Conservation (phyloP, 1,140 invertebrate species). For the Neotoxoptera formosana region DNA sequence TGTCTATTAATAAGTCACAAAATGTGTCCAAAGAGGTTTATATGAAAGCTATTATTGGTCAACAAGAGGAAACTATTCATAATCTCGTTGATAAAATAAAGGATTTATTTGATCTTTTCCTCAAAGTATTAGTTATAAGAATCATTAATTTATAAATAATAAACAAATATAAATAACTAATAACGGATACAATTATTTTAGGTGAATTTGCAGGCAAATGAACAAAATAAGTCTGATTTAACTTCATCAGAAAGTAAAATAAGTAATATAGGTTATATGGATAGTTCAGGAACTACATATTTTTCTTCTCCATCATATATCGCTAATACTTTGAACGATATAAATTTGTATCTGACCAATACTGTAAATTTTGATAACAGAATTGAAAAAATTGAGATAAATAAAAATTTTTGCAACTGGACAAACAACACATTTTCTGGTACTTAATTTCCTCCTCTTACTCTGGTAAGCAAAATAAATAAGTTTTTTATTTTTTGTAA, state of each 20-base stretch:
- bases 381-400: not conserved
- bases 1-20: not conserved
- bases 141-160: not conserved
- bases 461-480: not conserved
- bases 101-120: slow-evolving; percentile 20
- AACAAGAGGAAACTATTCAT: slow-evolving; percentile 53
- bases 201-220: not conserved
- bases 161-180: slow-evolving; percentile 12
- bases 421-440: not conserved
- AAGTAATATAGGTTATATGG: slow-evolving; percentile 41
- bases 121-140: slow-evolving; percentile 27
- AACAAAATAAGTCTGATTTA: not conserved
- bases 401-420: not conserved
- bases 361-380: not conserved
- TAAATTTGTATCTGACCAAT: not conserved
- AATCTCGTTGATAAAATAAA: slow-evolving; percentile 51
- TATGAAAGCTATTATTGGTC: slow-evolving; percentile 50
- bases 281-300: slow-evolving; percentile 53
- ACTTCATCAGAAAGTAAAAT: not conserved
- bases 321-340: not conserved
- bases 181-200: slow-evolving; percentile 3
- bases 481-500: not conserved
- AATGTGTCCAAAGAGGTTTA: slow-evolving; percentile 30
- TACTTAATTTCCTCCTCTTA: not conserved
- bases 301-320: slow-evolving; percentile 12